A percentile compares a stretch with the other conserved stretches of the same genome.
phyloP scores from a whole-genome alignment of 2,888 invertebrate species.

The Leucozona laternaria region DNA sequence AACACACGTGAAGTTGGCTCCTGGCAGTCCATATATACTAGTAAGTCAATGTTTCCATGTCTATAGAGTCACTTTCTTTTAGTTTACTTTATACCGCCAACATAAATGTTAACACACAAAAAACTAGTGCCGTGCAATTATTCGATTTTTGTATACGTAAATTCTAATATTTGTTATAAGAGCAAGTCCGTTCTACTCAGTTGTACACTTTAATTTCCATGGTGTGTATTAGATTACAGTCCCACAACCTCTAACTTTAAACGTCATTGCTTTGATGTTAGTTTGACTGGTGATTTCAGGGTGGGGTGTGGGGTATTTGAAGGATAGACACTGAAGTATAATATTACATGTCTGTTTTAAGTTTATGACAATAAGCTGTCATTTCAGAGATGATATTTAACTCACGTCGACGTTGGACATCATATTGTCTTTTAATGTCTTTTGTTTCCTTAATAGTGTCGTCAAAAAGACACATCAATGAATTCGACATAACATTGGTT shows the following conservation, averaged over 20 bases:
- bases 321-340: background rate
- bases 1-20: too few species aligned
- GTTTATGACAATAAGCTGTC: background rate
- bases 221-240: background rate
- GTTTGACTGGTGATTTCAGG: background rate
- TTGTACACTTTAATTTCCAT: background rate
- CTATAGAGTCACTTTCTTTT: too few species aligned
- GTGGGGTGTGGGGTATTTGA: background rate
- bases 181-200: background rate
- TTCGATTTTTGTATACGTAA: too few species aligned
- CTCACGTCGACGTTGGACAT: background rate
- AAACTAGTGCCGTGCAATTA: too few species aligned
- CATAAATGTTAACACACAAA: too few species aligned
- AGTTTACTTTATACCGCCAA: too few species aligned
- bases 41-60: too few species aligned
- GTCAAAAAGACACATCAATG: background rate
- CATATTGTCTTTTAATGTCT: background rate
- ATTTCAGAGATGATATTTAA: background rate
- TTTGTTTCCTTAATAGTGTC: background rate
- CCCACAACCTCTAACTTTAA: background rate
- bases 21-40: too few species aligned
- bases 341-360: background rate
- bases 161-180: background rate
- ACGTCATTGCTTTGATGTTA: background rate
- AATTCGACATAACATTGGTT: background rate